Evolutionary conservation across 2,888 invertebrate genomes (phyloP).

Genomic region (Dasypogon diadema): DNA sequence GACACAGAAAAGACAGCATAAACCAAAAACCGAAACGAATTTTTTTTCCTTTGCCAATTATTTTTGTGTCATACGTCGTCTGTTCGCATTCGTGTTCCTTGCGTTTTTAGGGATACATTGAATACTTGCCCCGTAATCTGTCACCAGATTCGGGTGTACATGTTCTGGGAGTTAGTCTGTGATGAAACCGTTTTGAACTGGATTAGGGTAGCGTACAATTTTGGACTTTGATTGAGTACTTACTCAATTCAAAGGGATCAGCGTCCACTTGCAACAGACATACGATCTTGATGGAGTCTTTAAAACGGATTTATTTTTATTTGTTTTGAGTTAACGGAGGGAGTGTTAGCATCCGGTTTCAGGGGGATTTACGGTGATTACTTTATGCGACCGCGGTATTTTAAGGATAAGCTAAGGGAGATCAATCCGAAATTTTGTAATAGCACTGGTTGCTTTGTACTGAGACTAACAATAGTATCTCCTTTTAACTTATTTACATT

Average conservation of each 20-base stretch:
- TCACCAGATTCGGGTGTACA: slow-evolving; percentile 28
- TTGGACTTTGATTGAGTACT: slow-evolving; percentile 45
- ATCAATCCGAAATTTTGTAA: no score
- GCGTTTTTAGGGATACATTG: slow-evolving; percentile 15
- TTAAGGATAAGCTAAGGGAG: no score
- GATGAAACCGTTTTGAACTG: slow-evolving; percentile 27
- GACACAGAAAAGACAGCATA: neutral
- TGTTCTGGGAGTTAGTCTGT: neutral
- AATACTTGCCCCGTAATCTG: slow-evolving; percentile 38
- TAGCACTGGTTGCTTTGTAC: no score
- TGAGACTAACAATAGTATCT: no score
- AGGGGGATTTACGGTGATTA: slow-evolving; percentile 34
- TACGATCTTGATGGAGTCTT: slow-evolving; percentile 45
- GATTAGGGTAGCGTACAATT: slow-evolving; percentile 24
- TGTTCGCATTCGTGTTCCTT: slow-evolving; percentile 16
- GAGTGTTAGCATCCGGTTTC: slow-evolving; percentile 8
- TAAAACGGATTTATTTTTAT: slow-evolving; percentile 47
- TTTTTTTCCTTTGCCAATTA: slow-evolving; percentile 38
- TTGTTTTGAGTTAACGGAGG: slow-evolving; percentile 25
- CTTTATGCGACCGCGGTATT: no score
- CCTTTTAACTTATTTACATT: no score
- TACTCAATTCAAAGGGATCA: slow-evolving; percentile 31
- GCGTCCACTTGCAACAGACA: slow-evolving; percentile 29
- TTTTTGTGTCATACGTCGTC: slow-evolving; percentile 48
- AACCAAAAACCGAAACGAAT: slow-evolving; percentile 48